Percentiles rank a stretch among this genome's conserved stretches.
Evolutionary conservation across 2,888 invertebrate genomes (phyloP).

Genomic region (Seira sanloemensis): DNA sequence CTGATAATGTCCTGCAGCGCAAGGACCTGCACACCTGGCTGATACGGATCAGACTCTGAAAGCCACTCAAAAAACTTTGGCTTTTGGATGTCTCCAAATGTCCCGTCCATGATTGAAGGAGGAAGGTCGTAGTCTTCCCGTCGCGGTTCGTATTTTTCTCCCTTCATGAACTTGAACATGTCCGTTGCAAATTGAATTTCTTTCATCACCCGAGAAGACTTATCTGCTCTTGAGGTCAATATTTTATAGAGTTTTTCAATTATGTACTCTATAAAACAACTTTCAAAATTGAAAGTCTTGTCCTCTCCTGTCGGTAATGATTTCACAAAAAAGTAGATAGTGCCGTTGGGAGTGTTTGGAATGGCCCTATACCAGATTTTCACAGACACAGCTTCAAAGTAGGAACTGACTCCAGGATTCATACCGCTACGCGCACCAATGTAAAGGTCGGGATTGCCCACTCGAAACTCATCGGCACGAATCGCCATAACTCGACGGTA

Average conservation of each 20-base stretch:
- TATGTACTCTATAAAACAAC: neutral
- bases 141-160: neutral
- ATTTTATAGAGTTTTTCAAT: neutral
- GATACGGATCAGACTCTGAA: too few relatives aligned
- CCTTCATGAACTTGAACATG: neutral
- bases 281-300: neutral
- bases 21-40: too few relatives aligned
- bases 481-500: neutral
- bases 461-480: too few relatives aligned
- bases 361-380: neutral
- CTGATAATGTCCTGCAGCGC: too few relatives aligned
- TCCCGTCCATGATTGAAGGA: too few relatives aligned
- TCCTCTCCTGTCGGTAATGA: neutral
- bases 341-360: neutral
- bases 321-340: neutral
- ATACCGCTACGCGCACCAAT: neutral
- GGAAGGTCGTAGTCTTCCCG: neutral
- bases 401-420: neutral
- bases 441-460: too few relatives aligned
- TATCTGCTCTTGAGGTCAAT: neutral
- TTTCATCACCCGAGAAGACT: neutral
- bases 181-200: neutral
- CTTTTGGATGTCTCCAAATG: too few relatives aligned
- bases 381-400: neutral
- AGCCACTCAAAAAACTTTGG: too few relatives aligned